Base-by-base conservation (phyloP, 2,797 vertebrate species). In the Enteromius fasciolatus region DNA sequence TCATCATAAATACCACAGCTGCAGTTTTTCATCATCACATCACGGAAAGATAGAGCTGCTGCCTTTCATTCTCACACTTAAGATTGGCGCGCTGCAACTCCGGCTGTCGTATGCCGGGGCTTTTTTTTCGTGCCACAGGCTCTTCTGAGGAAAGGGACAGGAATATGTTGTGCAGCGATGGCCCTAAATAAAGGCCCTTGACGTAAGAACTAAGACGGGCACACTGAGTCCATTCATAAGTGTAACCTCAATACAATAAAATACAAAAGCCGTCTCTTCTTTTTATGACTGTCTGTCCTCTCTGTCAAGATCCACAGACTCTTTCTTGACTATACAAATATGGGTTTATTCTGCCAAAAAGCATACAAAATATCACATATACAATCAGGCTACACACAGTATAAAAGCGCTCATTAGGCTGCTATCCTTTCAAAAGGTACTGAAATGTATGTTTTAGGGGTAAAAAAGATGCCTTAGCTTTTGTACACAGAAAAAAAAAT, bases 221-320 rank as follows among this genome's bases (percentile, higher is more conserved):
- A 93, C 92, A 94, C 87, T 90, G 87, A 88, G 86, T 85, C 87
- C 90, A 93, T 93, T 94, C 93, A 93, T 93, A 87, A 89, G 86
- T 88, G 90, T 86, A 83, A 33, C 15, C 61, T 64, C 61, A 64
- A 3, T 9, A 64, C 61, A 33, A 33, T 87, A 91, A 91, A 90
- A 87, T 84, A 39, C 31, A 57, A 75, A 52, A 10, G 31, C 72
- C 14, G 87, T 87, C 91, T 94, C 28, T n/a, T 73, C 28, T 20
- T 28, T 48, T n/a, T 54, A 15, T 52, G 17, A n/a, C 6, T 57
- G 7, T 11, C n/a, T 57, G 52, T 41, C n/a, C 73, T 57, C 52
- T 23, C 33, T 4, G 15, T 59, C 14, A 15, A 57, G 73, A 57
- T 15, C 89, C 90, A 91, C 92, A 92, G 92, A 94, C 94, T 93